Evolutionary conservation across 2,888 invertebrate genomes (phyloP).

Genomic region (Sinodicranocentrus sp.): DNA sequence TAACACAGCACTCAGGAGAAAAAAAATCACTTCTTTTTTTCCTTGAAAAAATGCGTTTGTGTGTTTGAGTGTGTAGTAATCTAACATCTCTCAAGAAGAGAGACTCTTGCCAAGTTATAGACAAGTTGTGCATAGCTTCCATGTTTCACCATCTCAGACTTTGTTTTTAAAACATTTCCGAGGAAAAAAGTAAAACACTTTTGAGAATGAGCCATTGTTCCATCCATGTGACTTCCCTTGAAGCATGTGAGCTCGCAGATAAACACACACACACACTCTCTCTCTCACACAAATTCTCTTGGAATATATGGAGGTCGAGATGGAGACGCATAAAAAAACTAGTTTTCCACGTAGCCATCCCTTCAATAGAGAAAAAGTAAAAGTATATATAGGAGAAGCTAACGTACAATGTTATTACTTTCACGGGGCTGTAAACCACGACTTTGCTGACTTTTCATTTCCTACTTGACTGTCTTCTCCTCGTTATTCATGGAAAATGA

Average conservation of each 20-base stretch:
- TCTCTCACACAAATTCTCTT: background rate
- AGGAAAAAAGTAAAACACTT: slow-evolving; percentile 55
- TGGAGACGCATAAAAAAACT: too few relatives aligned
- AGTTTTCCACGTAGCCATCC: background rate
- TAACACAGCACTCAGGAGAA: background rate
- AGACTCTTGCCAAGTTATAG: slow-evolving; percentile 16
- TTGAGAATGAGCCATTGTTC: slow-evolving; percentile 54
- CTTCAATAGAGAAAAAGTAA: slow-evolving; percentile 1
- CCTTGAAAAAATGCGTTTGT: background rate
- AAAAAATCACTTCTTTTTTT: background rate
- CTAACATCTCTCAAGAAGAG: background rate
- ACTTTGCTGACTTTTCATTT: slow-evolving; percentile 67
- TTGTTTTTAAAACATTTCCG: slow-evolving; percentile 62
- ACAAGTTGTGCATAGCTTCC: slow-evolving; percentile 9
- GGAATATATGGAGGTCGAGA: background rate
- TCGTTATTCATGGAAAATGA: slow-evolving; percentile 53
- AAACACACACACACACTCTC: slow-evolving; percentile 21
- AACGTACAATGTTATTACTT: slow-evolving; percentile 45
- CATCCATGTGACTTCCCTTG: slow-evolving; percentile 5
- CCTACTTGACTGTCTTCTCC: slow-evolving; percentile 44
- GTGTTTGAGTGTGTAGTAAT: too few relatives aligned
- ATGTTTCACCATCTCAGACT: slow-evolving; percentile 27
- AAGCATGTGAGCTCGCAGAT: slow-evolving; percentile 35
- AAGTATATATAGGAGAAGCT: too few relatives aligned
- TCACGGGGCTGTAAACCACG: slow-evolving; percentile 61